Evolutionary conservation across 2,797 vertebrate genomes (phyloP).

Genomic region (Ctenopoma multispine): DNA sequence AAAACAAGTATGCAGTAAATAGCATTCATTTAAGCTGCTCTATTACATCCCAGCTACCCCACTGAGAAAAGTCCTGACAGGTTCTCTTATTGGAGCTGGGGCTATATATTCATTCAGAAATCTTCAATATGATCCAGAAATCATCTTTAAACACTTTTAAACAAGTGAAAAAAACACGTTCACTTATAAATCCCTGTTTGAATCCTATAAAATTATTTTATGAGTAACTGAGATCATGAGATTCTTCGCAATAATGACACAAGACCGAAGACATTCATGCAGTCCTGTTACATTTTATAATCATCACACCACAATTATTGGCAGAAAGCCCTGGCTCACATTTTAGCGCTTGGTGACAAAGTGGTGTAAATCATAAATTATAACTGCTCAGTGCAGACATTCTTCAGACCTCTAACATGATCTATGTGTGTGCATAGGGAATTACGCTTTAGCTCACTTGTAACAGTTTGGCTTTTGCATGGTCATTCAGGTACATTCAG

Average conservation of each 20-base stretch:
- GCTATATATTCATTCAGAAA: slow-evolving; percentile 36
- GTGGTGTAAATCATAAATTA: slow-evolving; percentile 21
- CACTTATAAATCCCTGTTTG: slow-evolving; percentile 22
- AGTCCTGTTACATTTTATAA: slow-evolving; percentile 14
- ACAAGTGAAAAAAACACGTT: background rate
- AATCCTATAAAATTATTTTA: slow-evolving; percentile 26
- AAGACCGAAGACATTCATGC: slow-evolving; percentile 16
- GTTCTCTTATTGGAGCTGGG: slow-evolving; percentile 24
- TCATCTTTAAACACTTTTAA: slow-evolving; percentile 10
- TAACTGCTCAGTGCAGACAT: background rate
- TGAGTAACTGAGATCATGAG: slow-evolving; percentile 20
- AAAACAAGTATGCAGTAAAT: slow-evolving; percentile 6
- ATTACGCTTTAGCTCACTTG: background rate
- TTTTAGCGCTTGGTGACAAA: slow-evolving; percentile 27
- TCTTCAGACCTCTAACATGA: background rate
- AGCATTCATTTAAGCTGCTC: slow-evolving; percentile 1
- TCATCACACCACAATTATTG: slow-evolving; percentile 30
- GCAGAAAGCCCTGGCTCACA: slow-evolving; percentile 24
- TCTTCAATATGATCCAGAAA: too few species aligned
- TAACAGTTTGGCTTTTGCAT: background rate
- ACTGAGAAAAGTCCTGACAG: slow-evolving; percentile 15
- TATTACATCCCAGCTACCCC: background rate
- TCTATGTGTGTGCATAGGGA: slow-evolving; percentile 6
- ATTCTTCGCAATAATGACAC: slow-evolving; percentile 24
- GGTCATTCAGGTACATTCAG: slow-evolving; percentile 34